Base-by-base conservation (phyloP, 1,140 invertebrate genomes). In the Rhizoglyphus robini region DNA sequence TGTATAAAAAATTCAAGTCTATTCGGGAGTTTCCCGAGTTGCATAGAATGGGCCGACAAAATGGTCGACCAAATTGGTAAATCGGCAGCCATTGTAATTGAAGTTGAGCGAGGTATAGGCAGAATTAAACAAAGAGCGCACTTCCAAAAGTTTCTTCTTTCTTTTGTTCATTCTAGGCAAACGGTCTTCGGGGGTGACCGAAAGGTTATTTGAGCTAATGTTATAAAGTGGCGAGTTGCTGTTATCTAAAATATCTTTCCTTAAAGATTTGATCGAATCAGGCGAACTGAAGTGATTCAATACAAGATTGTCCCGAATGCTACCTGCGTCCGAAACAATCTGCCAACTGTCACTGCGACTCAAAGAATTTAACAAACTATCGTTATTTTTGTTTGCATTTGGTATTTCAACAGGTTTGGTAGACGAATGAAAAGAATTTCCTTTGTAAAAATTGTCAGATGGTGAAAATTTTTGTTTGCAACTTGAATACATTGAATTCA, bases 311-410 rank as follows among this genome's bases (percentile, higher is more conserved):
- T 79, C 82, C 59, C 81, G 76, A 38, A 84, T 73, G 69, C 83
- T 84, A 18, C 83, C 83, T 13, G 82, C 82, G 30, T 81, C 83
- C 3, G 82, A 82, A 57, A 85, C 81, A 71, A 84, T 78, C 71
- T 85, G 83, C 83, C 83, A 85, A 68, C 83, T 84, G 63, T 54
- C 68, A 46, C 51, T 49, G 2, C 59, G 61, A 23, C 68, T 29
- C 13, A 57, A 18, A 18, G 65, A 49, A 20, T 51, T 27, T 3
- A 25, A 34, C 2, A 11, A 15, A 51, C 51, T 49, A 30, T 61
- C 47, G n/a, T 54, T 4, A 36, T 31, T 57, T 15, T 18, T 57
- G 11, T 63, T 46, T 46, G 34, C 1, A 27, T 3, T 48, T 8
- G 68, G 68, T 57, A 68, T 68, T n/a, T 68, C 67, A 15, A 68